These are phyloP conservation scores for Rhyacichthys aspro DNA, from an alignment of 2,797 vertebrate genomes.

Conservation along the genomic window DNA sequence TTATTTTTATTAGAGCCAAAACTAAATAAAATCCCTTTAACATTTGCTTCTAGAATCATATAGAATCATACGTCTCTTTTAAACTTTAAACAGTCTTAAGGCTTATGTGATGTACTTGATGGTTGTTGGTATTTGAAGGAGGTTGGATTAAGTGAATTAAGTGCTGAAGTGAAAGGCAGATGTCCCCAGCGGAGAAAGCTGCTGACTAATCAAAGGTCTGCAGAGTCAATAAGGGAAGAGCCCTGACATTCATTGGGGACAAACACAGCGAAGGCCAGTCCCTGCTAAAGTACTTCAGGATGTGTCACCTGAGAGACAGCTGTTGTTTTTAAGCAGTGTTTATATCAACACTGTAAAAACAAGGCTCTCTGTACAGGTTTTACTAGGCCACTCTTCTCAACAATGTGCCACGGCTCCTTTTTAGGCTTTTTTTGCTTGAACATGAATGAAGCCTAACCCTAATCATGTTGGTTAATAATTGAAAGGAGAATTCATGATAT, in stretches of 20 bases:
- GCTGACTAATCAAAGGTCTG: conserved; percentile 57
- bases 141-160: conserved; percentile 14
- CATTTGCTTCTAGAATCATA: no score
- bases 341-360: conserved; percentile 3
- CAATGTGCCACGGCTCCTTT: not conserved
- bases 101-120: not conserved
- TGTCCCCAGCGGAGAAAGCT: conserved; percentile 7
- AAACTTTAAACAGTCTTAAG: not conserved
- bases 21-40: no score
- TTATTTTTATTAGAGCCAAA: no score
- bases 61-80: no score
- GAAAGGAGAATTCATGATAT: no score
- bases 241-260: not conserved
- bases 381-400: not conserved
- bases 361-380: not conserved
- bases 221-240: conserved; percentile 51
- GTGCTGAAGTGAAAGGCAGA: conserved; percentile 38
- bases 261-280: not conserved
- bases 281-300: not conserved
- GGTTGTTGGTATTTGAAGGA: conserved; percentile 4
- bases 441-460: conserved; percentile 3
- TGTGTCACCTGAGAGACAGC: not conserved
- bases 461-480: no score
- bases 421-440: not conserved
- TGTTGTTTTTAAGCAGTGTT: not conserved